Conservation (phyloP, 1,140 invertebrate genomes). For the Drosophila truncata region DNA sequence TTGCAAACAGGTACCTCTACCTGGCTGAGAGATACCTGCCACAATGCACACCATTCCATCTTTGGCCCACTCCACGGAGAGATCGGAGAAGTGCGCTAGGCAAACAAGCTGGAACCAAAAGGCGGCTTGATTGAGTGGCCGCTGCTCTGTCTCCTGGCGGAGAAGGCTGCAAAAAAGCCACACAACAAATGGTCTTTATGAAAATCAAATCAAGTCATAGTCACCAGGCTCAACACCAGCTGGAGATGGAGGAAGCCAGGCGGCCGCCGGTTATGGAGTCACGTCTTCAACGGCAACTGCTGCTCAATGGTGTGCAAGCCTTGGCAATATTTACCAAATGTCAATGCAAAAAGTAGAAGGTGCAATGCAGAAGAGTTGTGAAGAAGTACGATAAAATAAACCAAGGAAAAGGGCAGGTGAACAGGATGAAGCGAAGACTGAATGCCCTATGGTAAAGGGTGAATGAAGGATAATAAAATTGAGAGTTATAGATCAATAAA, state of each 20-base stretch:
- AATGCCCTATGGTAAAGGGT: conserved; percentile 44
- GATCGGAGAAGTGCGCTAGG: conserved; percentile 68
- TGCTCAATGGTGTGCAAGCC: conserved; percentile 57
- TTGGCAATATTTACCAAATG: conserved; percentile 82
- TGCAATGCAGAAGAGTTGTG: conserved; percentile 60
- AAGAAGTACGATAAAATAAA: conserved; percentile 39
- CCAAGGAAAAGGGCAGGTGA: conserved; percentile 35
- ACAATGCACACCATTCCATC: conserved; percentile 24
- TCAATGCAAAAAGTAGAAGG: conserved; percentile 77
- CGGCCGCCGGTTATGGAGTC: conserved; percentile 48
- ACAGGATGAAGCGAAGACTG: conserved; percentile 9
- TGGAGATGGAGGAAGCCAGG: not conserved
- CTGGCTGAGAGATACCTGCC: conserved; percentile 10
- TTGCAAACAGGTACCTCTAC: conserved; percentile 32
- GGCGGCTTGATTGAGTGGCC: conserved; percentile 78
- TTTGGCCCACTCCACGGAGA: conserved; percentile 26
- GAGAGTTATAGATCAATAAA: not conserved
- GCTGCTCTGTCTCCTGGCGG: conserved; percentile 26
- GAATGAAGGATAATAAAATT: not conserved
- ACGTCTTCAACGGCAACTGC: conserved; percentile 54
- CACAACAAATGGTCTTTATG: conserved; percentile 57
- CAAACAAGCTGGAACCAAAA: conserved; percentile 70
- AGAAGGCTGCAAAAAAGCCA: conserved; percentile 39
- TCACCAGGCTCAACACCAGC: conserved; percentile 48
- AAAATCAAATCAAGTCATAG: conserved; percentile 83